phyloP scores from a whole-genome alignment of 2,797 vertebrate genomes.

The Stomatorhinus walkeri region DNA sequence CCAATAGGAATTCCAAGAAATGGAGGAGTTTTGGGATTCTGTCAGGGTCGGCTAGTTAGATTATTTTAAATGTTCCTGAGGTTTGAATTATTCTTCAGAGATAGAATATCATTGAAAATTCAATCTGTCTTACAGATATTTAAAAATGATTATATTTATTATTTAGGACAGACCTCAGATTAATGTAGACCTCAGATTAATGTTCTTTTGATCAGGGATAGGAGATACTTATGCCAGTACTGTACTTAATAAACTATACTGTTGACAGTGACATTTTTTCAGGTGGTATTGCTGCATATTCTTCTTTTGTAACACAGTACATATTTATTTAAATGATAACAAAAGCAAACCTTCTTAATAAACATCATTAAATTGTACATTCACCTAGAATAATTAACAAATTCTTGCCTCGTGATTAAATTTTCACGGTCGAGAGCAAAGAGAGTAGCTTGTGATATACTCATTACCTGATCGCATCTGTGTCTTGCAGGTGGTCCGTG shows the following conservation, averaged over 20 bases:
- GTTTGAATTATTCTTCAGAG: background rate
- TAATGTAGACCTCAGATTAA: background rate
- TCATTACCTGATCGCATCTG: conserved; percentile 32
- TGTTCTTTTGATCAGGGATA: background rate
- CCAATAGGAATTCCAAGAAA: background rate
- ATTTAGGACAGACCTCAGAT: background rate
- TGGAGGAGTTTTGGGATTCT: background rate
- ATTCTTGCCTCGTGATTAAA: background rate
- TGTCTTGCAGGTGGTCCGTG: conserved; percentile 75
- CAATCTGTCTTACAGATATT: background rate
- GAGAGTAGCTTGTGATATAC: background rate
- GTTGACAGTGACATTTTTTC: background rate
- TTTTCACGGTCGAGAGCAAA: background rate
- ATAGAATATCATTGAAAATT: background rate
- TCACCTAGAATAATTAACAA: background rate
- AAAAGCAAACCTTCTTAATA: background rate
- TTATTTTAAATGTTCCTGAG: background rate
- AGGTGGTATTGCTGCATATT: background rate
- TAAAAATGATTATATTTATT: background rate
- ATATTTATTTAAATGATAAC: background rate
- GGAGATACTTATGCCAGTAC: background rate
- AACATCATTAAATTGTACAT: background rate
- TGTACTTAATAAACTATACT: background rate
- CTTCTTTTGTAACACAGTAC: background rate
- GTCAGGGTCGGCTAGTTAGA: background rate